A percentile compares a stretch with the other conserved stretches of the same genome.
Evolutionary conservation across 2,797 vertebrate species (phyloP).

Genomic region (Tokudaia tokunoshimensis): DNA sequence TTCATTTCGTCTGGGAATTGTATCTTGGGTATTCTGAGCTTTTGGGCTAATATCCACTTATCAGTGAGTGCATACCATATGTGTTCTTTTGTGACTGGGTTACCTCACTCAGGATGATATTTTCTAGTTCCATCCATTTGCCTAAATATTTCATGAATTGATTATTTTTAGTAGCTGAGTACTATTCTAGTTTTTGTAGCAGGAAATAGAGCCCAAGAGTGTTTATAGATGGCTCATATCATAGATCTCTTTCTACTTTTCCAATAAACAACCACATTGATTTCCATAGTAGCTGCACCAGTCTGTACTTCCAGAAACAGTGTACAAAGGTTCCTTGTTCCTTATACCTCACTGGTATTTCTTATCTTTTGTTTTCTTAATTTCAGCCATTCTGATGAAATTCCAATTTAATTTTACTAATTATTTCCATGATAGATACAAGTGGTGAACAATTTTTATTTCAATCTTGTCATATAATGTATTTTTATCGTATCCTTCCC

Average conservation of each 20-base stretch:
- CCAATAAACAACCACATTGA: background rate
- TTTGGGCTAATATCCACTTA: no score
- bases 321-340: background rate
- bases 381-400: background rate
- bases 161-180: no score
- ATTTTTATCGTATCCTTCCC: background rate
- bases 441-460: background rate
- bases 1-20: no score
- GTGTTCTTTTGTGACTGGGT: no score
- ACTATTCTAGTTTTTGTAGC: background rate
- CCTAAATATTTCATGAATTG: no score
- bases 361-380: background rate
- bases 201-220: background rate
- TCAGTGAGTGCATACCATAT: no score
- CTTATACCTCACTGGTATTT: background rate
- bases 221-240: background rate
- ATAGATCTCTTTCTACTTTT: background rate
- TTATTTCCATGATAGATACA: background rate
- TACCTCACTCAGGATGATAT: no score
- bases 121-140: no score
- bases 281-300: background rate
- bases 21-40: no score
- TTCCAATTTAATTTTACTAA: background rate
- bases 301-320: background rate
- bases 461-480: background rate